Evolutionary conservation across 35 echinoderm and acorn worm species (phyloP).

Genomic region (Apostichopus parvimensis): DNA sequence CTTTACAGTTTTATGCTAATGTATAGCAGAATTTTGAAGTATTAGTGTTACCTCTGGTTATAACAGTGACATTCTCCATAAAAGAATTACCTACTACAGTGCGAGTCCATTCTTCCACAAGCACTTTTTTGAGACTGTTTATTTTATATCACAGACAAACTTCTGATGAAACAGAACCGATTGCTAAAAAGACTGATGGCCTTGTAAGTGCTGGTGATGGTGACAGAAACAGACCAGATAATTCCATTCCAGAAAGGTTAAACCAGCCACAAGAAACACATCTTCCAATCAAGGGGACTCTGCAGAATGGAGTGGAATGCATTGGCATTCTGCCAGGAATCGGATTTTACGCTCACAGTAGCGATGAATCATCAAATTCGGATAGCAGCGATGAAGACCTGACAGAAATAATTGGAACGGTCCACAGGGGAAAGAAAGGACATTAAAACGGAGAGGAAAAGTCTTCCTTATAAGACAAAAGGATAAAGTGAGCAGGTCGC

Average conservation of each 20-base stretch:
- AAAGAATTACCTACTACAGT: no score
- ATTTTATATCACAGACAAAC: conserved; percentile 16
- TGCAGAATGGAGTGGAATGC: conserved; percentile 39
- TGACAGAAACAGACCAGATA: conserved; percentile 3
- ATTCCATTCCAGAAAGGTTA: not conserved
- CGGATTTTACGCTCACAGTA: conserved; percentile 80
- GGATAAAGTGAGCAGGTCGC: not conserved
- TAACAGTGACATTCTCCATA: no score
- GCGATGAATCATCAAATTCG: conserved; percentile 79
- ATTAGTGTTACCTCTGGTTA: no score
- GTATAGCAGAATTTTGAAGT: no score
- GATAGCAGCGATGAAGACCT: conserved; percentile 77
- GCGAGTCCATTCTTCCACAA: no score
- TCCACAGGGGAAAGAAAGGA: conserved; percentile 44
- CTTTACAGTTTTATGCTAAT: no score
- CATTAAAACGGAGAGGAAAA: not conserved
- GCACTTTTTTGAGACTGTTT: not conserved
- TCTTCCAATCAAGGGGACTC: not conserved
- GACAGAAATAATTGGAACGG: conserved; percentile 60
- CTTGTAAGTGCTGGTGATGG: not conserved
- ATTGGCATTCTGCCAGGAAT: conserved; percentile 78
- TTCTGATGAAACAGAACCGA: conserved; percentile 24
- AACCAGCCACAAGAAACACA: not conserved
- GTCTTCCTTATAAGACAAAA: not conserved
- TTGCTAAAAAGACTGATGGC: conserved; percentile 18